These are phyloP conservation scores for Botrylloides violaceus DNA, from an alignment of 23 tunicate species.

Conservation along the genomic window DNA sequence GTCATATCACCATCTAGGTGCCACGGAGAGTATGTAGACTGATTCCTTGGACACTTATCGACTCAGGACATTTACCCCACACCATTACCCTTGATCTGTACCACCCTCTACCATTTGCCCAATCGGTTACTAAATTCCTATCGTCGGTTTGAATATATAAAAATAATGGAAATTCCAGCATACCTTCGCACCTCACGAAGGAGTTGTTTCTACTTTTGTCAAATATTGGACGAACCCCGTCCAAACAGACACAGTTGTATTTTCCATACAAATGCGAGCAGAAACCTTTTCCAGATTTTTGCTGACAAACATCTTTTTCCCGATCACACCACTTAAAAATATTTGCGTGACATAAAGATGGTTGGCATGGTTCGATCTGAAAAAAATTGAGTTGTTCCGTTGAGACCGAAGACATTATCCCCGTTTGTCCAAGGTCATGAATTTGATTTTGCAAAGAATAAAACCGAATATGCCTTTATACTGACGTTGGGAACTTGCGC, in stretches of 20 bases:
- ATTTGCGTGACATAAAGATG: conserved; percentile 33
- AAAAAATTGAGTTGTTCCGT: too few relatives aligned
- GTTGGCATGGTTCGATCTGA: conserved; percentile 34
- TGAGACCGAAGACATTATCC: too few relatives aligned
- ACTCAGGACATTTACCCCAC: too few relatives aligned
- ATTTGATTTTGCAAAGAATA: too few relatives aligned
- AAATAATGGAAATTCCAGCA: not conserved
- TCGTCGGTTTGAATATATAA: too few relatives aligned
- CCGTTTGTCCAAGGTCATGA: too few relatives aligned
- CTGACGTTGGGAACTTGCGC: too few relatives aligned
- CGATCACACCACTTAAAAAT: conserved; percentile 63
- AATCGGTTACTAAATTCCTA: not conserved
- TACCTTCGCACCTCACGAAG: conserved; percentile 69
- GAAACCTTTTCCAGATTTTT: conserved; percentile 36
- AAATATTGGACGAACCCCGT: conserved; percentile 44
- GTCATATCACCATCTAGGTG: not conserved
- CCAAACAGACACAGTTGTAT: conserved; percentile 58
- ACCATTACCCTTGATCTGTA: too few relatives aligned
- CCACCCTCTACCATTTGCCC: not conserved
- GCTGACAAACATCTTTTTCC: conserved; percentile 50
- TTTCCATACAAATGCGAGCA: conserved; percentile 35
- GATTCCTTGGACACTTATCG: too few relatives aligned
- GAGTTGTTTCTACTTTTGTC: conserved; percentile 28
- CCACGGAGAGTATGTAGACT: not conserved
- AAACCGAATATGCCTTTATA: too few relatives aligned